Evolutionary conservation across 1,140 invertebrate species (phyloP).

Genomic region (Temnothorax nylanderi): DNA sequence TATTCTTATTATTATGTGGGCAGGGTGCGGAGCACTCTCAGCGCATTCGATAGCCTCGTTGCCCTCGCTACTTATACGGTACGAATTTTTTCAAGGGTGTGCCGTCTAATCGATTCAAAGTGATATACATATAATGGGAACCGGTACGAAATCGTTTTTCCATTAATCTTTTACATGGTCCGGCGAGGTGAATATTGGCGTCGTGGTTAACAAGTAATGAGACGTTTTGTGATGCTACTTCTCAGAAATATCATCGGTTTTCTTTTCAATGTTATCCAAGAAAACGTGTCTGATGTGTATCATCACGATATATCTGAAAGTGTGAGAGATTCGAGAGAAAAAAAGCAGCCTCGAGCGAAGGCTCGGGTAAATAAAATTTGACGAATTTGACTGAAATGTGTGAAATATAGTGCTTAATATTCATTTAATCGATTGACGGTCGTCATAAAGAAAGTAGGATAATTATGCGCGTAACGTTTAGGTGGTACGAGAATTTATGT

Average conservation of each 20-base stretch:
- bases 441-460: constrained; percentile 5
- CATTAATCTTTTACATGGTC: constrained; percentile 12
- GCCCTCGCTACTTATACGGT: constrained; percentile 42
- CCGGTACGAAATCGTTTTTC: constrained; percentile 57
- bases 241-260: constrained; percentile 11
- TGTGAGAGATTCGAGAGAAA: not conserved
- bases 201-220: not conserved
- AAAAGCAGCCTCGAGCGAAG: not conserved
- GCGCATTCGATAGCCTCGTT: constrained; percentile 49
- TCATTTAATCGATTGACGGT: constrained; percentile 34
- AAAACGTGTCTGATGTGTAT: not conserved
- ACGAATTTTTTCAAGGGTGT: constrained; percentile 46
- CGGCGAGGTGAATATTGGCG: not conserved
- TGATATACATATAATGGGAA: constrained; percentile 66
- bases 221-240: not conserved
- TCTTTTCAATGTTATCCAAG: not conserved
- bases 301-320: not conserved
- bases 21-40: not conserved
- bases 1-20: constrained; percentile 63
- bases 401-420: constrained; percentile 18
- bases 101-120: constrained; percentile 69
- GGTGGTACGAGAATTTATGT: constrained; percentile 22
- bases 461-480: constrained; percentile 27
- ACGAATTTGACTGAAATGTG: not conserved
- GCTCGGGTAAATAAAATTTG: not conserved